Evolutionary conservation across 2,888 invertebrate species (phyloP).

Genomic region (Anagyrus pseudococci): DNA sequence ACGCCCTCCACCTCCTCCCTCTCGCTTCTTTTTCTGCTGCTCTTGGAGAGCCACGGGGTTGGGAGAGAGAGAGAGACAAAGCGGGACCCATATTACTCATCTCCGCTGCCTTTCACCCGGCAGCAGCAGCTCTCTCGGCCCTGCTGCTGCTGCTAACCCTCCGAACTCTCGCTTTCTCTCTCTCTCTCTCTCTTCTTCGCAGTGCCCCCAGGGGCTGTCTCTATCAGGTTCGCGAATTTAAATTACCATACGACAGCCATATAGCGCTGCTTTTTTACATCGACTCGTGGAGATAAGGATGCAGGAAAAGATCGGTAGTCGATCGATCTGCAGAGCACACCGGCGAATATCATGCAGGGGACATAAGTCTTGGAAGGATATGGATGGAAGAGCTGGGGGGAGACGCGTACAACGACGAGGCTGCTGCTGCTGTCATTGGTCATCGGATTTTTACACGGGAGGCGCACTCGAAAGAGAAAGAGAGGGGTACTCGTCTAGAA

Average conservation of each 20-base stretch:
- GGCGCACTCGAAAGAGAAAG: neutral
- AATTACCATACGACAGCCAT: too few relatives aligned
- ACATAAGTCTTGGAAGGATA: too few relatives aligned
- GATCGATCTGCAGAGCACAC: too few relatives aligned
- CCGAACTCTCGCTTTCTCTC: constrained; percentile 27
- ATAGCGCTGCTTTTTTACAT: too few relatives aligned
- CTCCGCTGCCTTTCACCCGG: constrained; percentile 43
- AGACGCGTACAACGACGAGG: neutral
- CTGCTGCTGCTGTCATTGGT: constrained; percentile 48
- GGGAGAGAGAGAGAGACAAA: constrained; percentile 42
- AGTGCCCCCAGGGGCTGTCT: too few relatives aligned
- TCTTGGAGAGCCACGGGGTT: constrained; percentile 21
- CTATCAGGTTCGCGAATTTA: too few relatives aligned
- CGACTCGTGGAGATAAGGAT: too few relatives aligned
- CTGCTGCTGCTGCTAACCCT: neutral
- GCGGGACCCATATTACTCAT: constrained; percentile 59
- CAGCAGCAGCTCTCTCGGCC: constrained; percentile 20
- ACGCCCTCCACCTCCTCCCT: constrained; percentile 56
- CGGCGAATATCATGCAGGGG: too few relatives aligned
- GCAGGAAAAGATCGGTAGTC: too few relatives aligned
- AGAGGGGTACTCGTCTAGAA: neutral
- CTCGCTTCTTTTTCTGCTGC: constrained; percentile 41
- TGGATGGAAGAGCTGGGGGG: too few relatives aligned
- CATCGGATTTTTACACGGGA: constrained; percentile 52
- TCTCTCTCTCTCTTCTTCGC: constrained; percentile 36